phyloP scores from a whole-genome alignment of 2,797 vertebrate species.

The Scarus forsteni region DNA sequence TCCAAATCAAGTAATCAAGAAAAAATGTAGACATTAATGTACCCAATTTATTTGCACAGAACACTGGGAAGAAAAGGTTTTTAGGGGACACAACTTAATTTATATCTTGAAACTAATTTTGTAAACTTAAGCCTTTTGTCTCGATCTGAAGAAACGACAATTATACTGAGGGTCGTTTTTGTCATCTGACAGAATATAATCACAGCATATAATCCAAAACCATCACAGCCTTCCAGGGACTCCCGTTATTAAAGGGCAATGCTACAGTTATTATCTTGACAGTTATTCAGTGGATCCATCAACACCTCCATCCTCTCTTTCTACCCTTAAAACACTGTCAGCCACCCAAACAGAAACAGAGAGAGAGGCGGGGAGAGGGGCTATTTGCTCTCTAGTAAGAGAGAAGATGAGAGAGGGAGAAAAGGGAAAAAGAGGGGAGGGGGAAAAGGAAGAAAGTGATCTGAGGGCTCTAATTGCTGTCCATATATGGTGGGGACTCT shows the following conservation, averaged over 20 bases:
- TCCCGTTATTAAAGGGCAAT: conserved; percentile 39
- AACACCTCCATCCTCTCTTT: conserved; percentile 2
- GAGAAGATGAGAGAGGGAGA: not conserved
- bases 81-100: too few species aligned
- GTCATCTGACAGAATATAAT: not conserved
- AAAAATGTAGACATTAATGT: too few species aligned
- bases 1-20: too few species aligned
- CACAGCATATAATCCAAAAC: conserved; percentile 9
- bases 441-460: not conserved
- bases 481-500: too few species aligned
- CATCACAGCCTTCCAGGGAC: conserved; percentile 10
- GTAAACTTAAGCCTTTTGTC: not conserved
- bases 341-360: conserved; percentile 36
- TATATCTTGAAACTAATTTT: not conserved
- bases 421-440: not conserved
- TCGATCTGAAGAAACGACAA: not conserved
- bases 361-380: not conserved
- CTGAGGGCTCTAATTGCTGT: conserved; percentile 24
- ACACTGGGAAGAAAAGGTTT: too few species aligned
- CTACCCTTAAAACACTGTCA: conserved; percentile 6
- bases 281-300: conserved; percentile 46
- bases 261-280: conserved; percentile 57
- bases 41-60: too few species aligned
- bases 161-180: not conserved
- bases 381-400: not conserved